Evolutionary conservation across 2,113 vertebrate species (phyloP).

Genomic region (Gymnobelideus leadbeateri): DNA sequence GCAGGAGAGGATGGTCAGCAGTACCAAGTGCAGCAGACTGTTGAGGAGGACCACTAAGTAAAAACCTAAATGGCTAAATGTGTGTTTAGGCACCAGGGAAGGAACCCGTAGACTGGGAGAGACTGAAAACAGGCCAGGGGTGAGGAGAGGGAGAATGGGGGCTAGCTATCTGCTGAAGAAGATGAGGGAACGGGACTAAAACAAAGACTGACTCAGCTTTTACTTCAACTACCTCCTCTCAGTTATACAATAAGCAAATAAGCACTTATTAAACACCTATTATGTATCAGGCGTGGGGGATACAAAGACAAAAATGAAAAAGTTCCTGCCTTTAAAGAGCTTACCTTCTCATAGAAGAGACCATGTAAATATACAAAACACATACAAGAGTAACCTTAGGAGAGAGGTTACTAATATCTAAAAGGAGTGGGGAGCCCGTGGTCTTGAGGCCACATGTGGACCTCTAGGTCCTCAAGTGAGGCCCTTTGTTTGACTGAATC

Average conservation of each 20-base stretch:
- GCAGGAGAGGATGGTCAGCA: neutral
- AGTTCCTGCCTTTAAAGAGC: neutral
- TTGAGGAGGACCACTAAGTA: neutral
- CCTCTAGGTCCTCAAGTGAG: too few relatives aligned
- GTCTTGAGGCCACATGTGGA: too few relatives aligned
- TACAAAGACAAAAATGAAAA: neutral
- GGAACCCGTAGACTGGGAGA: too few relatives aligned
- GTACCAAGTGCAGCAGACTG: neutral
- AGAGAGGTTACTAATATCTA: neutral
- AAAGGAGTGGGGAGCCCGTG: too few relatives aligned
- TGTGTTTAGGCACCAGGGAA: neutral
- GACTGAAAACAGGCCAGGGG: neutral
- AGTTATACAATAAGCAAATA: neutral
- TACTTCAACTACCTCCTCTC: neutral
- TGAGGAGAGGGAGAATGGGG: neutral
- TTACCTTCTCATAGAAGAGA: neutral
- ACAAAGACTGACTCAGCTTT: neutral
- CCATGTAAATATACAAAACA: neutral
- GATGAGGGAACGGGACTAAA: neutral
- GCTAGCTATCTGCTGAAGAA: neutral
- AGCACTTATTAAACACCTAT: neutral
- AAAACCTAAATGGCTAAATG: neutral
- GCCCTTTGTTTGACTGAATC: too few relatives aligned
- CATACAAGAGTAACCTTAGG: neutral
- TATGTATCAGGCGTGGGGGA: neutral